A percentile compares a stretch with the other conserved stretches of the same genome.
phyloP scores from a whole-genome alignment of 1,140 invertebrate genomes.

The Dinothrombium tinctorium region DNA sequence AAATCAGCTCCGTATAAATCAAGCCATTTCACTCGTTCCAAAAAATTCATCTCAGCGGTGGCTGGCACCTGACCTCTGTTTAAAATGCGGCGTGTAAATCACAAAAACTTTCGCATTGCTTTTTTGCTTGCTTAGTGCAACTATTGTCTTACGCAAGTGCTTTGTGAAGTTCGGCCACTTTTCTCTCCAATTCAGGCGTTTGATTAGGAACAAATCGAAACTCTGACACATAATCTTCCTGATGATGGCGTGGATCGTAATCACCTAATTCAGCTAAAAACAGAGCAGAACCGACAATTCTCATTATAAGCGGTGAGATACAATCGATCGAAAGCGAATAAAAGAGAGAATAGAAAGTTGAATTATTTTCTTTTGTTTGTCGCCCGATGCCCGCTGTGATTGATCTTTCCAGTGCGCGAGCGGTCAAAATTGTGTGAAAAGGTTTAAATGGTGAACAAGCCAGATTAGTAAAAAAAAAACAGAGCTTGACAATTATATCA shows the following conservation, averaged over 20 bases:
- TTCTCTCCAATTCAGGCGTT: constrained; percentile 74
- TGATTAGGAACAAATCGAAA: constrained; percentile 85
- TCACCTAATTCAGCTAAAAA: constrained; percentile 79
- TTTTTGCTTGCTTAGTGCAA: constrained; percentile 2
- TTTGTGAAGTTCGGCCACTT: constrained; percentile 68
- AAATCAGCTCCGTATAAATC: constrained; percentile 94
- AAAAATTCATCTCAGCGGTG: constrained; percentile 69
- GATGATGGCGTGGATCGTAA: constrained; percentile 70
- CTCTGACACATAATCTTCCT: constrained; percentile 84
- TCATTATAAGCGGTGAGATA: too few relatives aligned
- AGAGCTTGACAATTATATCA: too few relatives aligned
- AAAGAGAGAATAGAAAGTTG: too few relatives aligned
- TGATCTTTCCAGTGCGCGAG: too few relatives aligned
- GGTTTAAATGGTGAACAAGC: too few relatives aligned
- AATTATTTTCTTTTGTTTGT: too few relatives aligned
- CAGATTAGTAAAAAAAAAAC: too few relatives aligned
- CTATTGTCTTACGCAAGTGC: constrained; percentile 40
- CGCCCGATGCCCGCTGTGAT: too few relatives aligned
- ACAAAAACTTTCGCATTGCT: too few relatives aligned
- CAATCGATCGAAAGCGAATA: too few relatives aligned
- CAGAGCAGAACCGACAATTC: too few relatives aligned
- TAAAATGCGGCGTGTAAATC: background rate
- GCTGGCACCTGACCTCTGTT: constrained; percentile 33
- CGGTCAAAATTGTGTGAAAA: too few relatives aligned
- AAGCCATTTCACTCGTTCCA: constrained; percentile 82